Evolutionary conservation across 2,113 vertebrate genomes (phyloP).

Genomic region (Papio anubis): DNA sequence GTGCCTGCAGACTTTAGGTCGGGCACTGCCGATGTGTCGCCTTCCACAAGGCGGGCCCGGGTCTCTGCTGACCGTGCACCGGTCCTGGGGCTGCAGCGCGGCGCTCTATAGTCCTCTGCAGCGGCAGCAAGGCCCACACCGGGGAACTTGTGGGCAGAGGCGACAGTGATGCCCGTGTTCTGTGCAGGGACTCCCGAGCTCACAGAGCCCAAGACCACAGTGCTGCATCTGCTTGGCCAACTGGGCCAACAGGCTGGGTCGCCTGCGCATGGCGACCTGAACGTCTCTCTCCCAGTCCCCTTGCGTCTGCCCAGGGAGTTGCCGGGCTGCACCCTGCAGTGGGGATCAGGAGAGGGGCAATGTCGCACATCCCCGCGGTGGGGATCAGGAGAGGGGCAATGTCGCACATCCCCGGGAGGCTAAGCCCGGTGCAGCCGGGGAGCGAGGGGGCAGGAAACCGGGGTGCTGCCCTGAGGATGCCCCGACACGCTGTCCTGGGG

Average conservation of each 20-base stretch:
- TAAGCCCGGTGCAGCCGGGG: no score
- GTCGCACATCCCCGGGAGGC: background rate
- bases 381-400: background rate
- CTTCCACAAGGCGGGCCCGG: background rate
- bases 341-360: background rate
- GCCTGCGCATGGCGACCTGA: no score
- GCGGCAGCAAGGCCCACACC: rapidly evolving
- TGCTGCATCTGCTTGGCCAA: no score
- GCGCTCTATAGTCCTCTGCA: background rate
- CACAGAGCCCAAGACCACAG: no score
- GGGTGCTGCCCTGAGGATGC: no score
- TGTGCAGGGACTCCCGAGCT: no score
- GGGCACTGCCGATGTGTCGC: rapidly evolving
- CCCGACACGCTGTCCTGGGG: no score
- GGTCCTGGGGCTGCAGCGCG: background rate
- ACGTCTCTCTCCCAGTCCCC: background rate
- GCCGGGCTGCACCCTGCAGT: background rate
- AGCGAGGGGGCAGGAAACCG: background rate
- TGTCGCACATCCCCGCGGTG: background rate
- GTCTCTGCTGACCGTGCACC: background rate
- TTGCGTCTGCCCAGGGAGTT: background rate
- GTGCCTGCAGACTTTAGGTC: background rate
- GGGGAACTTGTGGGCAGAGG: no score
- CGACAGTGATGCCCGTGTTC: no score
- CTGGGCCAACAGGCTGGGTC: no score